phyloP scores from a whole-genome alignment of 2,797 vertebrate genomes.

The Malacoctenus gilli region DNA sequence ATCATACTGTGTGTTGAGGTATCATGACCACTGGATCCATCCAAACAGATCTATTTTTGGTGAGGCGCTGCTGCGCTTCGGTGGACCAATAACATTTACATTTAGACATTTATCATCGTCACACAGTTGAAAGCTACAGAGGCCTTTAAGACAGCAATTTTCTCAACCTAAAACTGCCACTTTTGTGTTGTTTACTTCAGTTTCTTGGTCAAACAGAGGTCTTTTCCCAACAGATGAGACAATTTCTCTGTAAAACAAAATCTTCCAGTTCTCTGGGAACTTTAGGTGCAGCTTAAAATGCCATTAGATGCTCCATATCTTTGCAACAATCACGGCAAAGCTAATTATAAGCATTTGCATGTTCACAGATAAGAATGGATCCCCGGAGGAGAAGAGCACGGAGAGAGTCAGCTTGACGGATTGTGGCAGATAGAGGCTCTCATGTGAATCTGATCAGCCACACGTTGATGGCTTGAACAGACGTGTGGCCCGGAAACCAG shows the following conservation, averaged over 20 bases:
- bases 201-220: constrained; percentile 37
- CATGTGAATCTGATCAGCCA: constrained; percentile 79
- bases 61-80: background rate
- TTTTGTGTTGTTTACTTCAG: constrained; percentile 30
- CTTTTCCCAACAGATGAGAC: constrained; percentile 26
- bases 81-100: constrained; percentile 19
- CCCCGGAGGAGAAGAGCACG: constrained; percentile 55
- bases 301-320: too few species aligned
- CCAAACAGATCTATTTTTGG: background rate
- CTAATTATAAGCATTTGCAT: constrained; percentile 34
- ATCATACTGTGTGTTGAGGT: background rate
- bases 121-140: background rate
- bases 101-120: constrained; percentile 3
- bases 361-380: constrained; percentile 41
- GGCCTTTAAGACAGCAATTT: constrained; percentile 14
- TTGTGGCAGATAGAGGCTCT: constrained; percentile 75
- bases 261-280: constrained; percentile 47
- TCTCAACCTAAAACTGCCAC: constrained; percentile 2
- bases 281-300: constrained; percentile 34
- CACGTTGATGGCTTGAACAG: constrained; percentile 80
- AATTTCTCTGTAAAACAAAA: constrained; percentile 20
- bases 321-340: too few species aligned
- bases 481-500: constrained; percentile 73
- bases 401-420: constrained; percentile 68
- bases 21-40: background rate